Conservation (phyloP, 2,797 vertebrate species). For the Smutsia temminckii region DNA sequence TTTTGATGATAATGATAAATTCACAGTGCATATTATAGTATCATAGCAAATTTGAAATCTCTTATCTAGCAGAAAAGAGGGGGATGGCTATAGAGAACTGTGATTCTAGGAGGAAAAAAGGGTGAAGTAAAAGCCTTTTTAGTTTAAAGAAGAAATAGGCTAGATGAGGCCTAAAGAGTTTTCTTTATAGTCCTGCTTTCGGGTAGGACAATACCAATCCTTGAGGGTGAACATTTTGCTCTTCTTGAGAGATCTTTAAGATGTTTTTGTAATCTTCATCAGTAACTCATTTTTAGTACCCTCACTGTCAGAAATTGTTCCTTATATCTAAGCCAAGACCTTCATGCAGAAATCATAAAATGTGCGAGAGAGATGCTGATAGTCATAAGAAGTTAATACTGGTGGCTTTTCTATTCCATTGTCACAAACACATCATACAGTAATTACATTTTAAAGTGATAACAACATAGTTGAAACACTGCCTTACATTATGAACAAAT, state of each 20-base stretch:
- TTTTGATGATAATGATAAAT: slow-evolving; percentile 9
- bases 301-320: not conserved
- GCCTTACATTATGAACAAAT: slow-evolving; percentile 15
- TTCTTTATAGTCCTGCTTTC: not conserved
- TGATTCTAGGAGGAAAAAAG: not conserved
- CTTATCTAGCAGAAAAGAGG: not conserved
- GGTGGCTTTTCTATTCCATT: not conserved
- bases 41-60: slow-evolving; percentile 13
- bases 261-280: slow-evolving; percentile 5
- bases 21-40: not conserved
- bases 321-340: not conserved
- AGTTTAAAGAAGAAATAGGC: not conserved
- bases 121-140: not conserved
- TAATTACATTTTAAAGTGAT: slow-evolving; percentile 29
- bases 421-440: not conserved
- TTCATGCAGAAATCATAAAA: not conserved
- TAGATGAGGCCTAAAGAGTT: not conserved
- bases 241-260: slow-evolving; percentile 15
- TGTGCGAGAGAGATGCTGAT: not conserved
- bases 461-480: not conserved
- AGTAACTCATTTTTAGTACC: slow-evolving; percentile 23
- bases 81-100: not conserved
- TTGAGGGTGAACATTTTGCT: not conserved
- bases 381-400: not conserved
- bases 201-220: not conserved